Evolutionary conservation across 2,888 invertebrate species (phyloP).

Genomic region (Deladenus siricidicola): DNA sequence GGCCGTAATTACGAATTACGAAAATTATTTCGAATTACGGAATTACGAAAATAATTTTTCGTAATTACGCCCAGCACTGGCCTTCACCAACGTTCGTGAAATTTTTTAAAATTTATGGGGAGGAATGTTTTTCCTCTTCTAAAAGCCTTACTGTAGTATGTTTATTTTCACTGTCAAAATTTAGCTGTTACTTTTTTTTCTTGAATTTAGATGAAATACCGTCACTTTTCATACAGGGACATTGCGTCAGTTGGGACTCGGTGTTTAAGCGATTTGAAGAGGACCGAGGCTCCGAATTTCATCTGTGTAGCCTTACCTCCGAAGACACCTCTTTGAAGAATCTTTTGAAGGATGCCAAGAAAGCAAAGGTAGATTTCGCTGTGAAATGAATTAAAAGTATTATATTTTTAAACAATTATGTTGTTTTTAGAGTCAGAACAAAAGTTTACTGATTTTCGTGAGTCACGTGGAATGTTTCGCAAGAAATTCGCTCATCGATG

Average conservation of each 20-base stretch:
- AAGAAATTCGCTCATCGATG: neutral
- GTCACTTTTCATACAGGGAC: neutral
- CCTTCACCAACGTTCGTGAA: too few species aligned
- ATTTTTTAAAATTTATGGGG: too few species aligned
- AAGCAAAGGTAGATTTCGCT: neutral
- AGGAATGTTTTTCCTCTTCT: too few species aligned
- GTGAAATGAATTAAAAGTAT: neutral
- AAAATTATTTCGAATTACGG: too few species aligned
- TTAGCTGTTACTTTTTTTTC: too few species aligned
- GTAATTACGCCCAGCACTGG: too few species aligned
- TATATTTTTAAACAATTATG: too few species aligned
- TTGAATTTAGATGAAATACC: conserved; percentile 4
- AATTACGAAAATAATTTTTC: too few species aligned
- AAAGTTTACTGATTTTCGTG: neutral
- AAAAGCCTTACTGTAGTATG: too few species aligned
- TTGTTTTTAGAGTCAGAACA: neutral
- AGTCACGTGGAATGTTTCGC: conserved; percentile 1
- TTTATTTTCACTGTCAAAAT: too few species aligned
- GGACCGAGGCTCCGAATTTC: neutral
- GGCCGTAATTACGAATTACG: too few species aligned
- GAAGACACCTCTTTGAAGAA: neutral
- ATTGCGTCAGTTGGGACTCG: conserved; percentile 4
- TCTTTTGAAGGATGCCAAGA: neutral
- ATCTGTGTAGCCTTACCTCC: neutral
- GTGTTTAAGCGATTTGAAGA: neutral